Evolutionary conservation across 2,888 invertebrate genomes (phyloP).

Genomic region (Eugnorisma glareosa): DNA sequence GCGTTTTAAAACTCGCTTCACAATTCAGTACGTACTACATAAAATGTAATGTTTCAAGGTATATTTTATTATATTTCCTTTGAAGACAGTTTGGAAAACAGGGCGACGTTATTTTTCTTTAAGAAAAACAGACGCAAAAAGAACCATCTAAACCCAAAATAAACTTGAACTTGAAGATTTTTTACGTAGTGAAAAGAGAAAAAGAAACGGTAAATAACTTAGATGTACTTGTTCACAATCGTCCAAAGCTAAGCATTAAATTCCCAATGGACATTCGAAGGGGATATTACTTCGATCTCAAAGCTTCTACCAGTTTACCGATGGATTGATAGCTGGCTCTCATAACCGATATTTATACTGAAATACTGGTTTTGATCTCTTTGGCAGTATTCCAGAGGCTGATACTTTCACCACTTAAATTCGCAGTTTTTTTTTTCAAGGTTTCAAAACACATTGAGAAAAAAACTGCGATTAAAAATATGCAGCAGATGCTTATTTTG

Average conservation of each 20-base stretch:
- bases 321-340: background rate
- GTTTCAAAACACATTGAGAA: no score
- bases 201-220: conserved; percentile 7
- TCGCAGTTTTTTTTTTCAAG: no score
- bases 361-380: background rate
- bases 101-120: background rate
- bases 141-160: background rate
- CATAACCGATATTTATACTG: background rate
- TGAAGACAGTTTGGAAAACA: background rate
- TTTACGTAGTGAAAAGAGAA: conserved; percentile 1
- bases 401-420: background rate
- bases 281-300: conserved; percentile 1
- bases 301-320: background rate
- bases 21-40: conserved; percentile 17
- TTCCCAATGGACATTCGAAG: conserved; percentile 1
- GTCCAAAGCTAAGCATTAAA: conserved; percentile 4
- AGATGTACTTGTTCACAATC: background rate
- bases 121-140: conserved; percentile 9
- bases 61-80: conserved; percentile 21
- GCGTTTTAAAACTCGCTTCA: conserved; percentile 25
- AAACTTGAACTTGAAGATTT: conserved; percentile 4
- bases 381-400: background rate
- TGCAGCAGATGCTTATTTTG: background rate
- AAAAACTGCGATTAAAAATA: background rate
- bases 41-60: conserved; percentile 22